Percentiles rank a stretch among this genome's conserved stretches.
Conservation (phyloP, 2,888 invertebrate species). For the Tenthredo notha region DNA sequence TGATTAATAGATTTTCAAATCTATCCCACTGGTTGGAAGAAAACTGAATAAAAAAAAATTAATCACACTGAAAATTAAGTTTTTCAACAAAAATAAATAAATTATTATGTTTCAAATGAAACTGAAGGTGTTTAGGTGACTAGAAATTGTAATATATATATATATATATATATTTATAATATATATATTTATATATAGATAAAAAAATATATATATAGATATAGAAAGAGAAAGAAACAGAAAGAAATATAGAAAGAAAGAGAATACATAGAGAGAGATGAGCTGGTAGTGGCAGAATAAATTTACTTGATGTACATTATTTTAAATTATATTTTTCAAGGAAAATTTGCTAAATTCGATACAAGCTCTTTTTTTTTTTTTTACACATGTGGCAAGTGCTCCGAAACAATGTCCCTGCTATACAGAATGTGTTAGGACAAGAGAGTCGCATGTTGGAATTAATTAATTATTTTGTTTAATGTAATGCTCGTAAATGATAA, state of each 20-base stretch:
- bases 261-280: conserved; percentile 16
- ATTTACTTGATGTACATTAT: conserved; percentile 50
- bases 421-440: conserved; percentile 51
- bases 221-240: background rate
- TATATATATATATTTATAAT: background rate
- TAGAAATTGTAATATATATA: conserved; percentile 8
- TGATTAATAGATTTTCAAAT: background rate
- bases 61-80: background rate
- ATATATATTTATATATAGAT: background rate
- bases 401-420: conserved; percentile 49
- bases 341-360: conserved; percentile 51
- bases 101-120: background rate
- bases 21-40: background rate
- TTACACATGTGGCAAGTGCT: conserved; percentile 51
- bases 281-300: conserved; percentile 50
- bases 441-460: conserved; percentile 46
- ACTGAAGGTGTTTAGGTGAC: background rate
- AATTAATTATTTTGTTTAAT: conserved; percentile 31
- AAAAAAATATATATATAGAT: background rate
- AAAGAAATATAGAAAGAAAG: conserved; percentile 7
- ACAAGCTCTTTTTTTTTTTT: conserved; percentile 49
- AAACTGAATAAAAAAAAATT: background rate
- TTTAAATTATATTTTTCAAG: conserved; percentile 51
- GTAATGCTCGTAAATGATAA: conserved; percentile 46
- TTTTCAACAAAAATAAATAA: background rate